These are phyloP conservation scores for Sternarchorhynchus goeldii DNA, from an alignment of 2,797 vertebrate genomes.

Conservation along the genomic window DNA sequence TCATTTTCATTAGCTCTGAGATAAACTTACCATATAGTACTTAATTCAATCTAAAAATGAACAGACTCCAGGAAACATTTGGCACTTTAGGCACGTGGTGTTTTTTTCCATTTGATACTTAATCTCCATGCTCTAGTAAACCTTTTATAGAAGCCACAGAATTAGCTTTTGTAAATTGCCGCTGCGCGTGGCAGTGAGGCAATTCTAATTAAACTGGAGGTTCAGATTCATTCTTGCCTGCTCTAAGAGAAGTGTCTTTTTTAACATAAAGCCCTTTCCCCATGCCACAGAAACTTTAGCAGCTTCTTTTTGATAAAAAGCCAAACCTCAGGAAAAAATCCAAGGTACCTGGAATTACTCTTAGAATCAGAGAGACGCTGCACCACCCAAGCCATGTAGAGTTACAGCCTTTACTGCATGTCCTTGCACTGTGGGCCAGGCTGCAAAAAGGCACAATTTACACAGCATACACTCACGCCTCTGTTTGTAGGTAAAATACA, in stretches of 20 bases:
- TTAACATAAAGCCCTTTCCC: background rate
- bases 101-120: background rate
- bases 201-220: slow-evolving; percentile 4
- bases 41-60: slow-evolving; percentile 5
- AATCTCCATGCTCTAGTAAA: background rate
- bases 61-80: background rate
- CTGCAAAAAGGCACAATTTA: background rate
- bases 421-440: background rate
- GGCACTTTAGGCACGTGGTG: slow-evolving; percentile 4
- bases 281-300: slow-evolving; percentile 35
- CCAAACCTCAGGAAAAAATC: slow-evolving; percentile 65
- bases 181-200: background rate
- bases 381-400: background rate
- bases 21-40: background rate
- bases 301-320: slow-evolving; percentile 61
- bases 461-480: background rate
- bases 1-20: background rate
- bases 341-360: slow-evolving; percentile 59
- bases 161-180: slow-evolving; percentile 6
- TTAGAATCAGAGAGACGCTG: slow-evolving; percentile 52
- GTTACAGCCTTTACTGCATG: background rate
- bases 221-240: slow-evolving; percentile 44
- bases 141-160: background rate
- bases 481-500: background rate
- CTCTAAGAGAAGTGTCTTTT: background rate